Evolutionary conservation across 2,113 vertebrate genomes (phyloP), one percentile per base, ranked within the genome.

Genomic region (Rhea americana): DNA sequence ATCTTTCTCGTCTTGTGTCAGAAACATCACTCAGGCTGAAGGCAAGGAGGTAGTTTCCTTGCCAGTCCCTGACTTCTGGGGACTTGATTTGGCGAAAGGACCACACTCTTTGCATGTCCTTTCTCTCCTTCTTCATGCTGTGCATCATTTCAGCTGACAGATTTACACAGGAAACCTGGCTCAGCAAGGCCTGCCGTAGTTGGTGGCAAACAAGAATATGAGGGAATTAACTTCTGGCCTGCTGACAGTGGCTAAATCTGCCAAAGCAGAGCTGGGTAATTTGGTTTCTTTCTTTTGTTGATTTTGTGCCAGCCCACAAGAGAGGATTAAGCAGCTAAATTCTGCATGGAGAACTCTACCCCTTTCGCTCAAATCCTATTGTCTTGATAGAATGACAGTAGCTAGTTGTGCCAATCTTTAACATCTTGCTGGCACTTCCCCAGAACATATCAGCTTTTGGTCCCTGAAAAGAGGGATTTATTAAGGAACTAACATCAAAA

Each of bases 221-320:
- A 98, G 98, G 98, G 98, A 98, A 99, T 99, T 99, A 99, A 98
- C 97, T 98, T 98, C 98, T 98, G 98, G 98, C 98, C 98, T 95
- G 97, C 98, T 98, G 98, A 97, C 98, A 98, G 98, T 97, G 98
- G 97, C 84, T 96, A 98, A 97, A 98, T 97, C 98, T 98, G 98
- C 98, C 98, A 99, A 98, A 98, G 97, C 97, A 98, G 98, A 98
- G 98, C 98, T 96, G 98, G 98, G 98, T 98, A 99, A 99, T 99
- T 99, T 99, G 98, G 98, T 98, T 98, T 98, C 98, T 98, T 98
- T 98, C 98, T 97, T 98, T 98, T 97, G 98, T 97, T 98, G 98
- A 98, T 98, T 97, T 97, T 96, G 97, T 98, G 98, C 98, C 98
- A 98, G 98, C 97, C 96, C 98, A 98, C 98, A 98, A 98, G 98